A percentile compares a stretch with the other conserved stretches of the same genome.
phyloP scores from a whole-genome alignment of 2,797 vertebrate species.

The Eremophila alpestris region DNA sequence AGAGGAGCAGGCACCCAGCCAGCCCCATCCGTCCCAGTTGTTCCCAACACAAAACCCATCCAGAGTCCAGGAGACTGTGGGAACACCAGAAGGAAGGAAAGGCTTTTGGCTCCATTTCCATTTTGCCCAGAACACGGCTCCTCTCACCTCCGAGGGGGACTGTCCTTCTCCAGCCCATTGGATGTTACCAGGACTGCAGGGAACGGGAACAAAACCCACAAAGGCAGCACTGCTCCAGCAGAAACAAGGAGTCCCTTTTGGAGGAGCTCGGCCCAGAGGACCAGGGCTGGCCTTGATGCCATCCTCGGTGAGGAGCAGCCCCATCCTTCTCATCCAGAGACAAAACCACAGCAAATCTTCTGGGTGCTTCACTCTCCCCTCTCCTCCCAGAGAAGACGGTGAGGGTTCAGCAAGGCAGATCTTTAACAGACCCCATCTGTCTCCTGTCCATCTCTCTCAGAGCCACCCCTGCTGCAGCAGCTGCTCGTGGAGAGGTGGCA shows the following conservation, averaged over 20 bases:
- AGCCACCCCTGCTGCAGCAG: background rate
- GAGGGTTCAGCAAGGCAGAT: background rate
- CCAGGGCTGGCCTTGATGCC: accelerated
- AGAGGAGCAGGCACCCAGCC: background rate
- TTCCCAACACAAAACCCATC: background rate
- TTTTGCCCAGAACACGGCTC: background rate
- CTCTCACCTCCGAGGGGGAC: background rate
- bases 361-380: background rate
- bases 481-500: background rate
- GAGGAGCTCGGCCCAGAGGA: background rate
- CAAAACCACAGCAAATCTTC: background rate
- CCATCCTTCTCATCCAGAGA: background rate
- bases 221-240: background rate
- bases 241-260: background rate
- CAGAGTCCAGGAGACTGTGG: background rate
- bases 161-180: background rate
- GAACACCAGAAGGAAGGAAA: background rate
- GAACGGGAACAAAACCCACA: background rate
- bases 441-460: background rate
- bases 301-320: background rate
- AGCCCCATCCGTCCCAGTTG: background rate
- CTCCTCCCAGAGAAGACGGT: accelerated
- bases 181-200: background rate
- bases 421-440: background rate
- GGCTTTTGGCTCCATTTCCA: background rate